phyloP scores from a whole-genome alignment of 2,113 vertebrate species.

The Silurus asotus region DNA sequence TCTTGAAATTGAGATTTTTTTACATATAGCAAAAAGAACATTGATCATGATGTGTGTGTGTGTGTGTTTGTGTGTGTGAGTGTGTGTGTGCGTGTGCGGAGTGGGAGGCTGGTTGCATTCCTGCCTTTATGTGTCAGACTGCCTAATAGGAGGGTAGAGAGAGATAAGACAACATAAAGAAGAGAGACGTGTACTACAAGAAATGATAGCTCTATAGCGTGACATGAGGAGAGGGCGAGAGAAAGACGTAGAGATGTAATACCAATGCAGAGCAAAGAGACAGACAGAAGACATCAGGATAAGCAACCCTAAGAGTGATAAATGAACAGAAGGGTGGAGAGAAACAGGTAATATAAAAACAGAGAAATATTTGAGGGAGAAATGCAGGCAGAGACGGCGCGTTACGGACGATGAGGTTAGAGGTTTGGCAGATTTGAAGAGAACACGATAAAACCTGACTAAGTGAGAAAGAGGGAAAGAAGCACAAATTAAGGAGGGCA shows the following conservation, averaged over 20 bases:
- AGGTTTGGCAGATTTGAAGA: neutral
- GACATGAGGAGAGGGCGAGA: neutral
- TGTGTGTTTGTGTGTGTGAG: neutral
- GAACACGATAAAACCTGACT: neutral
- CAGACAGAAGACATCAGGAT: neutral
- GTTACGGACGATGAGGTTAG: too few species aligned
- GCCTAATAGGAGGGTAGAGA: constrained; percentile 13
- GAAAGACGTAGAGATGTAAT: neutral
- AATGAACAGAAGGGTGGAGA: neutral
- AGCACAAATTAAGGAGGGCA: neutral
- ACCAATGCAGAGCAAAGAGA: neutral
- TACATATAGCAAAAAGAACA: neutral
- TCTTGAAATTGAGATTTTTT: neutral
- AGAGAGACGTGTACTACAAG: neutral
- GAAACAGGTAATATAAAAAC: neutral
- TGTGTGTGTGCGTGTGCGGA: neutral
- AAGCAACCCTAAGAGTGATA: neutral
- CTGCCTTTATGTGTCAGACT: constrained; percentile 19
- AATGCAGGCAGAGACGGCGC: neutral
- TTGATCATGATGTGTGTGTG: neutral
- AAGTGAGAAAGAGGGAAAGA: neutral
- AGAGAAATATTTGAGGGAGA: neutral
- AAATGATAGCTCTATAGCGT: neutral
- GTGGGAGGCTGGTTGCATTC: constrained; percentile 1
- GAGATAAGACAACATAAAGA: neutral